Evolutionary conservation across 2,888 invertebrate genomes (phyloP), one percentile per base, ranked within the genome.

Genomic region (Apotomis turbidana): DNA sequence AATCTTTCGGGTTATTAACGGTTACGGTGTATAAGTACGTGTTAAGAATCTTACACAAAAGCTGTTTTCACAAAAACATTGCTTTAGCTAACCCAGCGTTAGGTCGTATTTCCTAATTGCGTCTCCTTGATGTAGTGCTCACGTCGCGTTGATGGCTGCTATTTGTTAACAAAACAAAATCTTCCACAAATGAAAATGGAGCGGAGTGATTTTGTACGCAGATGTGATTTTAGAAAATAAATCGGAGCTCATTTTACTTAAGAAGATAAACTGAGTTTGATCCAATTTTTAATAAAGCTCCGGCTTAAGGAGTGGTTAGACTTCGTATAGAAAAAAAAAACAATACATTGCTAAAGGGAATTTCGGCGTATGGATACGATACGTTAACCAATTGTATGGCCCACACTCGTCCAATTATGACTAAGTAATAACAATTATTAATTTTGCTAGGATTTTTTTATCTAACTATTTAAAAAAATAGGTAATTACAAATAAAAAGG

Each of bases 131-230:
- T 55, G 15, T 54, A 64, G 54, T 64, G 54, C 54, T 55, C 64
- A 64, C 64, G 54, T 64, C 64, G 41, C 44, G 41, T 13, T 64
- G 64, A 64, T 64, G 64, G 64, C 64, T 8, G 64, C 64, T 64
- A 64, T 64, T 64, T 64, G 54, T 66, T 66, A 27, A 57, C 55
- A 57, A 66, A 66, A 66, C 46, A 57, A 66, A 66, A 66, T 66
- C 66, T 66, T n/a, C 46, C 55, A 9, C 66, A 36, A 66, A 66
- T 55, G 55, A 66, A 57, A 66, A 66, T 57, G 66, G 55, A 57
- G 55, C 27, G 44, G n/a, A 46, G 66, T 55, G 46, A 66, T 57
- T 66, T 66, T 57, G 55, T 46, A 66, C 12, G 46, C 66, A 66
- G 46, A 66, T 66, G 55, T 57, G 66, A 66, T 66, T 66, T 66